Evolutionary conservation across 2,888 invertebrate genomes (phyloP).

Genomic region (Drosophila greeni): DNA sequence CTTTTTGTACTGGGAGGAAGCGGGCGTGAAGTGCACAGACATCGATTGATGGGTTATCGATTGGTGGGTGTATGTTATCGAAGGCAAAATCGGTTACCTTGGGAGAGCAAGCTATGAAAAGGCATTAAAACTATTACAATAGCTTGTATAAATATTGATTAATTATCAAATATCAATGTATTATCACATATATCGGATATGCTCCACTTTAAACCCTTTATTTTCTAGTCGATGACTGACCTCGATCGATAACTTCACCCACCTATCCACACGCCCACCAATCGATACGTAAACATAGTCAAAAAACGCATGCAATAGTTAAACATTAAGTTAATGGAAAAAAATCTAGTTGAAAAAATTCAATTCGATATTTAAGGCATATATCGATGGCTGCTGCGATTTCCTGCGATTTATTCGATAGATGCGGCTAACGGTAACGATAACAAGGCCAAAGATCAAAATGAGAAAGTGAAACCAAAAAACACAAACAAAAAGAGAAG

Average conservation of each 20-base stretch:
- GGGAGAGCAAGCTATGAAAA: background rate
- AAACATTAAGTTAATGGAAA: slow-evolving; percentile 28
- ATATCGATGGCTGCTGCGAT: slow-evolving; percentile 23
- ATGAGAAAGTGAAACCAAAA: slow-evolving; percentile 17
- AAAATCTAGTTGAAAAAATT: slow-evolving; percentile 27
- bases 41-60: slow-evolving; percentile 28
- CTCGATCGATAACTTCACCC: slow-evolving; percentile 24
- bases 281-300: slow-evolving; percentile 16
- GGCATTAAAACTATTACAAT: background rate
- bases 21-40: slow-evolving; percentile 19
- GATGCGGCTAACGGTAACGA: slow-evolving; percentile 25
- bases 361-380: slow-evolving; percentile 4
- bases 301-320: slow-evolving; percentile 31
- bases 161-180: background rate
- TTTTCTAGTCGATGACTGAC: background rate
- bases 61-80: slow-evolving; percentile 32
- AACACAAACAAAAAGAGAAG: background rate
- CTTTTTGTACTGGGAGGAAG: background rate
- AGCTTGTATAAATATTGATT: background rate
- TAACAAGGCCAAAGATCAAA: slow-evolving; percentile 23
- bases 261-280: slow-evolving; percentile 18
- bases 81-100: slow-evolving; percentile 5
- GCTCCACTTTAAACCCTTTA: background rate
- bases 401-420: slow-evolving; percentile 27
- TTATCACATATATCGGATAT: background rate